Base-by-base conservation (phyloP, 2,888 invertebrate species). In the Bruchidius siliquastri region DNA sequence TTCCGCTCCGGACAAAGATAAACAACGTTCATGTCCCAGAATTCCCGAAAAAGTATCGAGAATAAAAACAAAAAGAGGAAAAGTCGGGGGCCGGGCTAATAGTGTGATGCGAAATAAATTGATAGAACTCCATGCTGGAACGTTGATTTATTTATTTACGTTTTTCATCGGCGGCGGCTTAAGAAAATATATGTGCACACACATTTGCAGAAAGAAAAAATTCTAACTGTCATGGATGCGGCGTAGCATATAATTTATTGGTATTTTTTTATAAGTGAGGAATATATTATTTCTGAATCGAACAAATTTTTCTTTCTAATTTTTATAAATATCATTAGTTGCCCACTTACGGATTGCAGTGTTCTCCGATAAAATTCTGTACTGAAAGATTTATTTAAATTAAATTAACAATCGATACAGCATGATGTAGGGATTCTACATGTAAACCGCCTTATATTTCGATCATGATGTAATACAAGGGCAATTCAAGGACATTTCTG, bases 61-160 rank as follows among this genome's bases (percentile, higher is more conserved):
- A 71, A n/a, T 69, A 66, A 66, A 69, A 73, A 71, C 71, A 73
- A 69, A 73, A 73, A 73, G 69, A 8, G 22, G 67, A 18, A 69
- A 71, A 69, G 66, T 71, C 49, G 49, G 49, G 18, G 49, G 49
- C 49, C 49, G 49, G 71, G 69, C 71, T 73, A 74, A 73, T 74
- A 75, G 75, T 72, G 74, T 71, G 71, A 72, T 21, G 32, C 67
- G 71, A 76, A 78, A 78, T 73, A 77, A 77, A 79, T 77, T 76
- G 78, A 77, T 77, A 75, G 75, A 74, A 77, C 76, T 74, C 74
- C 76, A 70, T 76, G 74, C 68, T 72, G 74, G 75, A 75, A 75
- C 79, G 76, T 71, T 79, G 79, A 79, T 77, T 77, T 76, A 79
- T 79, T 75, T 76, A 76, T 77, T 79, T 77, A 77, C 77, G 77